phyloP scores from a whole-genome alignment of 2,797 vertebrate genomes.

The Propithecus deckenii region DNA sequence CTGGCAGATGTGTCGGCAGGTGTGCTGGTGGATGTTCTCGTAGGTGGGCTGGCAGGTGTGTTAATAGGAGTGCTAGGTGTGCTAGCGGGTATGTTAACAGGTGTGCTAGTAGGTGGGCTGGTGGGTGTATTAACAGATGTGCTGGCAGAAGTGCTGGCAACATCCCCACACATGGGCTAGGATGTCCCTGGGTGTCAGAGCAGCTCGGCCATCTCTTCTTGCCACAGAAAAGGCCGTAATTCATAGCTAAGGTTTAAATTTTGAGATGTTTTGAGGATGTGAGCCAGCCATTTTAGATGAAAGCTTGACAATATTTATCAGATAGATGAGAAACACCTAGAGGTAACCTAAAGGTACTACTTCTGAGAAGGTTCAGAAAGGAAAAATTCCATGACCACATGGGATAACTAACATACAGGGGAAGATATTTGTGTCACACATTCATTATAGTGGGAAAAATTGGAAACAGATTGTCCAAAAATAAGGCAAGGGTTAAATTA shows the following conservation, averaged over 20 bases:
- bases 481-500: not conserved
- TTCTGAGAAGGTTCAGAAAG: not conserved
- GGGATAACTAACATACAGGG: accelerated
- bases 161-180: no score
- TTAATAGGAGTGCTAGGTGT: not conserved
- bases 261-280: not conserved
- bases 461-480: not conserved
- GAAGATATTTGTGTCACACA: accelerated
- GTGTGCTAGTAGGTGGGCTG: not conserved
- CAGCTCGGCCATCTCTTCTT: not conserved
- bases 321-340: not conserved
- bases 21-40: not conserved
- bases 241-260: not conserved
- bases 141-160: not conserved
- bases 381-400: not conserved
- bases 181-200: not conserved
- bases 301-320: no score
- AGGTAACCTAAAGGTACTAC: not conserved
- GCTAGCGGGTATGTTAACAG: not conserved
- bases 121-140: not conserved
- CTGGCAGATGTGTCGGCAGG: not conserved
- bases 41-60: not conserved
- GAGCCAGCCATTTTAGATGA: not conserved
- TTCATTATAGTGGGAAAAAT: not conserved
- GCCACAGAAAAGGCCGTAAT: no score